Base-by-base conservation (phyloP, 2,888 invertebrate species). In the Asteroscopus sphinx region DNA sequence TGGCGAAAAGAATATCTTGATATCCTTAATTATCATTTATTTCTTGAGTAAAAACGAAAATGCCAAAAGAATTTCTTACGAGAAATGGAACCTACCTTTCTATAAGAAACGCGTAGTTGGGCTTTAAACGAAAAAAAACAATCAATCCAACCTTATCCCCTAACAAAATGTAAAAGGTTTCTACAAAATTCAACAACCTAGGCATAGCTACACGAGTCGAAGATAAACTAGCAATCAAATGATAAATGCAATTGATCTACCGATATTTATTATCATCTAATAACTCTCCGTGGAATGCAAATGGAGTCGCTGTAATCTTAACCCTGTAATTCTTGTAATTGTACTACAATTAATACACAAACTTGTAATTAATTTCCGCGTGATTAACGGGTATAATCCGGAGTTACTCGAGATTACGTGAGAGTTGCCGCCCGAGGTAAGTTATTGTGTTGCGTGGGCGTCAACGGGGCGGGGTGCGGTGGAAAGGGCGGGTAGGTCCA, bases 341-440 rank as follows among this genome's bases (percentile, higher is more conserved):
- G 92, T 89, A 81, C 88, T 85, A 89, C 92, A 94, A 93, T 94
- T 93, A 93, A 94, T 93, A 93, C 87, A 82, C 89, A 90, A 93
- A 93, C 90, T 93, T 93, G 93, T 93, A 94, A 94, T 94, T 93
- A 94, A 94, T 93, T 93, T 94, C 90, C 85, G 88, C 82, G 87
- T 93, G 93, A 94, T 93, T 92, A 94, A 94, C 93, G 93, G 90
- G 88, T 78, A 93, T 93, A 93, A 94, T 93, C 91, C 93, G 85
- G 91, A 89, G 88, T 93, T 92, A 91, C 91, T 92, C 86, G 88
- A 89, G 92, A 93, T 93, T 93, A 93, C 92, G 89, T 90, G 90
- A 87, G 86, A 84, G 80, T 82, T 83, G 83, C 86, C 86, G 87
- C 87, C 83, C 85, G 87, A 88, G 88, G 91, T 90, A 89, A 92